These are phyloP conservation scores for Takifugu ocellatus DNA, from an alignment of 2,797 vertebrate species.

Conservation along the genomic window DNA sequence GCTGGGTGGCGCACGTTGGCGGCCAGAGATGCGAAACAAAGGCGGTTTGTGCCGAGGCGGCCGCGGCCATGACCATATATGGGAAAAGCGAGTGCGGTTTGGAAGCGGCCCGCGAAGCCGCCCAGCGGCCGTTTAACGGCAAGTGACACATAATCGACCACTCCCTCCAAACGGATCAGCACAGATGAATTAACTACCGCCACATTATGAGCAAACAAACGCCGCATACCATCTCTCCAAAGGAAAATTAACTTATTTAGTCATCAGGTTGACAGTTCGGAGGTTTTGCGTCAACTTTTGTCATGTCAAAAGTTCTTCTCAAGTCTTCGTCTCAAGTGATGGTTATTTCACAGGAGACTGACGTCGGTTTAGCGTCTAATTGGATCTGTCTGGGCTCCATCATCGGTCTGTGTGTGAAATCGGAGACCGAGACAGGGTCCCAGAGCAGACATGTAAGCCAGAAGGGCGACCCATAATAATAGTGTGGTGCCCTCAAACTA, in stretches of 20 bases:
- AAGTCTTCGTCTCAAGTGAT: not conserved
- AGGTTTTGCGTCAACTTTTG: no score
- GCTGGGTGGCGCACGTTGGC: slow-evolving; percentile 76
- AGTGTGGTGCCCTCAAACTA: not conserved
- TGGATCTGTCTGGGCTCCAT: slow-evolving; percentile 2
- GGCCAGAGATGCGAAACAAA: slow-evolving; percentile 74
- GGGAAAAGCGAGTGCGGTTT: slow-evolving; percentile 78
- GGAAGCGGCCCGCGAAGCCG: slow-evolving; percentile 40
- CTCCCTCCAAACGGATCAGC: slow-evolving; percentile 39
- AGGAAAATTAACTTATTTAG: not conserved
- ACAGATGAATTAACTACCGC: no score
- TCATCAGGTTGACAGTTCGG: slow-evolving; percentile 5
- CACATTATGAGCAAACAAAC: not conserved
- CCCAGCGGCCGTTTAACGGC: slow-evolving; percentile 24
- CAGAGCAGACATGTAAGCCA: slow-evolving; percentile 26
- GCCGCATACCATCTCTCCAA: not conserved
- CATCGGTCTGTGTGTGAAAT: slow-evolving; percentile 11
- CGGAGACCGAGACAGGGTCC: slow-evolving; percentile 13
- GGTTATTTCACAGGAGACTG: no score
- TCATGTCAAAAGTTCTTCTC: no score
- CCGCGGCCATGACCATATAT: slow-evolving; percentile 86
- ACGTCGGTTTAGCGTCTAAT: fast-evolving
- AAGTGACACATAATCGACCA: slow-evolving; percentile 36
- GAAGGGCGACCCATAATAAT: slow-evolving; percentile 32
- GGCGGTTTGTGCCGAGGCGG: slow-evolving; percentile 70